Conservation (phyloP, 2,797 vertebrate genomes). For the Halcyon badia region DNA sequence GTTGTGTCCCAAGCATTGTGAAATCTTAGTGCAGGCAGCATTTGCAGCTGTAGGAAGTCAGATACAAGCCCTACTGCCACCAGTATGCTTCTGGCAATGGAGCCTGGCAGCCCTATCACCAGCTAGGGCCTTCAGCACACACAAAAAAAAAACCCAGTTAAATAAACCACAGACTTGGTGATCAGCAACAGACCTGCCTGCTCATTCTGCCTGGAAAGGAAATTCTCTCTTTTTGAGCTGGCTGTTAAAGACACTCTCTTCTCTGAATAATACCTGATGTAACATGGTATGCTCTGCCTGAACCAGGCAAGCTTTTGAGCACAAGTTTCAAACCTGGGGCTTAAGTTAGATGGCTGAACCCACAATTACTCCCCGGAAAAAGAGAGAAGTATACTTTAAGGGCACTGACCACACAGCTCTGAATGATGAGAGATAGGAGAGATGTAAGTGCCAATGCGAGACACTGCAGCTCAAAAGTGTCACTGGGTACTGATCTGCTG, state of each 20-base stretch:
- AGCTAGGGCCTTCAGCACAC: not conserved
- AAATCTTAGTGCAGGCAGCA: not conserved
- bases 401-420: not conserved
- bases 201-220: constrained; percentile 15
- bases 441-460: rapidly evolving
- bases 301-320: not conserved
- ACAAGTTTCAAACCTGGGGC: not conserved
- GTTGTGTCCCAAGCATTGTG: not conserved
- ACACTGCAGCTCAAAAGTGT: not conserved
- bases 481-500: not conserved
- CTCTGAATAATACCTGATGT: not conserved
- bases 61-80: constrained; percentile 20
- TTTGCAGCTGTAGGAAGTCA: constrained; percentile 61
- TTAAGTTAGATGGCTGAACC: not conserved
- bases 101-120: not conserved
- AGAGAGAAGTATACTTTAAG: not conserved
- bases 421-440: not conserved
- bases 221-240: constrained; percentile 18
- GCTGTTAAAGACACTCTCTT: not conserved
- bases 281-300: not conserved
- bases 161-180: constrained; percentile 28
- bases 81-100: not conserved
- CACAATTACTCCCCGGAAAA: not conserved
- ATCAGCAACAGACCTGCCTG: constrained; percentile 3
- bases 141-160: not conserved